Base-by-base conservation (phyloP, 2,888 invertebrate genomes). In the Drosophila paucipuncta region DNA sequence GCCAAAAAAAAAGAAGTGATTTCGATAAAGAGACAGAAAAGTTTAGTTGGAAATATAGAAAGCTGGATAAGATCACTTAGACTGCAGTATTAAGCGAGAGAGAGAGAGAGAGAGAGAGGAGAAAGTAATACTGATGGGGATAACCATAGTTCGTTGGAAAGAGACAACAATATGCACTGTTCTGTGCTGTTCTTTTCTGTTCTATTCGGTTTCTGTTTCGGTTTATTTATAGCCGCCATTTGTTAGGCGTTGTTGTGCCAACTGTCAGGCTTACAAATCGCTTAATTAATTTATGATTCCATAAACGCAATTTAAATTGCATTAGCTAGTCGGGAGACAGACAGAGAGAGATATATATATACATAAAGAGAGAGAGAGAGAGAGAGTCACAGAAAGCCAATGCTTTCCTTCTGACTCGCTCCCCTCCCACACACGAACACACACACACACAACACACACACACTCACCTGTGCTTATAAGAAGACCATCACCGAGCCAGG, bases 401-500 rank as follows among this genome's bases (percentile, higher is more conserved):
- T 9, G 13, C 4, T 25, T 16, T 9, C 16, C 10, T 25, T 47
- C 25, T 9, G 25, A 18, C 18, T 50, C 2, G 30, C 28, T 50
- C 18, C 5, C 2, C 47, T 16, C 16, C 13, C 22, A 47, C 60
- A 31, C 31, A 22, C 54, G 18, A 25, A 16, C 22, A 41, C 31
- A 52, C 16, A 22, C 11, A 16, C 43, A 33, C 10, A 35, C 47
- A 35, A 35, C 43, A 33, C 9, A 35, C 28, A 37, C 18, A 18
- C 6, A 69, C 73, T 77, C 62, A 95, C 97, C 97, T 79, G 96
- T 96, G 85, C 97, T 97, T 89, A 97, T 97, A 35, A 97, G 95
- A 11, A 97, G 95, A 88, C 97, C 97, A 85, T 97, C 95, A 91
- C 97, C 97, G 69, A 97, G 95, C 97, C 97, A 97, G 47, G 97